phyloP scores from a whole-genome alignment of 2,113 vertebrate genomes.

The Paedocypris sp. region DNA sequence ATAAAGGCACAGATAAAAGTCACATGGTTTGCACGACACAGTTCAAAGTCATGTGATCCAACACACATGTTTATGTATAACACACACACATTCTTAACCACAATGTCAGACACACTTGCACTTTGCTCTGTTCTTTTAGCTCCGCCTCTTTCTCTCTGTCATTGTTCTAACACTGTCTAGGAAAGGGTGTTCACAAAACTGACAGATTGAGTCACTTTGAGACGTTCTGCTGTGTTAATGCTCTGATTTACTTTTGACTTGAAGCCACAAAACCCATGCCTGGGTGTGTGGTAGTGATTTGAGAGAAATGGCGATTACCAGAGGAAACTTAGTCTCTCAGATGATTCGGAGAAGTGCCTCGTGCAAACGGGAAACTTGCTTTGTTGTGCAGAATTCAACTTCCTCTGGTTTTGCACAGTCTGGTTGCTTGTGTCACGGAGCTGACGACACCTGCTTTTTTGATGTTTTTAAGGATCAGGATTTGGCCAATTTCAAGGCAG shows the following conservation, averaged over 20 bases:
- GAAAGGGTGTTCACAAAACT: background rate
- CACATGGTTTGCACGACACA: too few species aligned
- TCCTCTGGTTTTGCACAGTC: slow-evolving; percentile 25
- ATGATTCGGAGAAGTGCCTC: slow-evolving; percentile 23
- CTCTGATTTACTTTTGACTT: background rate
- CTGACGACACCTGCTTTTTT: background rate
- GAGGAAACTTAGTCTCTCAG: slow-evolving; percentile 15
- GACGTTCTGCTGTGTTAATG: background rate
- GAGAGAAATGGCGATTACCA: background rate
- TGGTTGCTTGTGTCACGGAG: background rate
- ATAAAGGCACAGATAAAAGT: too few species aligned
- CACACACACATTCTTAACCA: too few species aligned
- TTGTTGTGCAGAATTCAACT: slow-evolving; percentile 10
- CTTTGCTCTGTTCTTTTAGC: slow-evolving; percentile 14
- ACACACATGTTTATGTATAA: background rate
- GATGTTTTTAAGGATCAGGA: background rate
- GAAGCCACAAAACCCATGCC: background rate
- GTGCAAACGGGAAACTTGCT: slow-evolving; percentile 11
- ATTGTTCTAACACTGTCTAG: background rate
- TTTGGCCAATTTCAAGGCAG: slow-evolving; percentile 22
- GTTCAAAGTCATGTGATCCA: too few species aligned
- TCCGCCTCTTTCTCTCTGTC: background rate
- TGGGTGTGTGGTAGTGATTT: background rate
- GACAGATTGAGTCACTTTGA: background rate
- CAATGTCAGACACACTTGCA: background rate